Conservation (phyloP, 2,113 vertebrate genomes). For the Circaetus gallicus region DNA sequence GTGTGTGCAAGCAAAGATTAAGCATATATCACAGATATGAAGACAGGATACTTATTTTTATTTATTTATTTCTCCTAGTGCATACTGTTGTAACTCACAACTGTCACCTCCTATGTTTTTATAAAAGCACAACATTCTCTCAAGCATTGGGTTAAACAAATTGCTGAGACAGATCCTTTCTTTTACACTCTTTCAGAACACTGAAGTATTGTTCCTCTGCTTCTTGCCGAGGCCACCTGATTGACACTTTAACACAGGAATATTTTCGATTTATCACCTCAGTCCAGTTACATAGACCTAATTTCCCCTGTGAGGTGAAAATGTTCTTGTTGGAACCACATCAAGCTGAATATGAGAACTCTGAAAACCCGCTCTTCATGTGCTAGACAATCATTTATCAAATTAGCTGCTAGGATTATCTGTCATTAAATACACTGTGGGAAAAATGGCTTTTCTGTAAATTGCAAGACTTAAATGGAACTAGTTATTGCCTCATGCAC, state of each 20-base stretch:
- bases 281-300: not conserved
- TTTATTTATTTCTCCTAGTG: not conserved
- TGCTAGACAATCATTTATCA: conserved; percentile 21
- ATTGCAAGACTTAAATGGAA: conserved; percentile 19
- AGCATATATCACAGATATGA: not conserved
- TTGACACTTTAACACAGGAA: not conserved
- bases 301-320: not conserved
- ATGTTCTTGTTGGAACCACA: conserved; percentile 23
- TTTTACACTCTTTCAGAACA: not conserved
- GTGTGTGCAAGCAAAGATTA: not conserved
- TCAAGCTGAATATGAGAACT: not conserved
- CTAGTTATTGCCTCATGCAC: conserved; percentile 19
- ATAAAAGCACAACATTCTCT: not conserved
- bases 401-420: conserved; percentile 4
- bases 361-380: not conserved
- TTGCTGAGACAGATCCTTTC: not conserved
- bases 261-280: not conserved
- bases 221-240: not conserved
- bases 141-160: not conserved
- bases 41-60: not conserved
- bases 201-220: not conserved
- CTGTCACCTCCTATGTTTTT: not conserved
- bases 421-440: conserved; percentile 1
- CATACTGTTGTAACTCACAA: not conserved
- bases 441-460: conserved; percentile 18